These are phyloP conservation scores for Sinelater perroti DNA, from an alignment of 2,888 invertebrate genomes.

Conservation along the genomic window DNA sequence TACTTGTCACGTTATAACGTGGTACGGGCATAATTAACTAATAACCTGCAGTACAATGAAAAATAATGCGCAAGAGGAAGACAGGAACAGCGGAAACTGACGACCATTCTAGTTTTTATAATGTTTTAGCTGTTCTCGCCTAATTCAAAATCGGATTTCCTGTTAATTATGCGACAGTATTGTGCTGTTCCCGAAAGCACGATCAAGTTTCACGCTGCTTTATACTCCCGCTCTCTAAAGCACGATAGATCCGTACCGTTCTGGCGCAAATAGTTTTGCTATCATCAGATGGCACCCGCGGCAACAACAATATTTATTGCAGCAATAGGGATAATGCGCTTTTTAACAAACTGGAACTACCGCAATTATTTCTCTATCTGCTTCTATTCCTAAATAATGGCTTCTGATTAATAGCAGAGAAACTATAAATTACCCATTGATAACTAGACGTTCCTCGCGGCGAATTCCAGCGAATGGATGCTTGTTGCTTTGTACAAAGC, in stretches of 20 bases:
- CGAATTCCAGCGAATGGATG: background rate
- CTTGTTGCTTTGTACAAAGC: background rate
- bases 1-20: no score
- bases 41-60: no score
- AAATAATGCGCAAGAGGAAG: background rate
- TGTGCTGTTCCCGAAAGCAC: no score
- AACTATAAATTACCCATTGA: slow-evolving; percentile 1
- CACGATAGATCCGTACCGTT: no score
- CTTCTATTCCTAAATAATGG: slow-evolving; percentile 1
- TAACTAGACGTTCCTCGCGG: background rate
- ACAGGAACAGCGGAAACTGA: background rate
- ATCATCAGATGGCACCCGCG: no score
- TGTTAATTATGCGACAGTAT: background rate
- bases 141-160: slow-evolving; percentile 1
- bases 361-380: background rate
- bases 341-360: no score
- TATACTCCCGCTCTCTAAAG: no score
- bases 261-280: no score
- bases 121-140: background rate
- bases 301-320: no score
- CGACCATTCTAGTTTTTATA: background rate
- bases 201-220: no score
- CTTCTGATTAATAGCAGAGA: slow-evolving; percentile 2
- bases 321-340: no score
- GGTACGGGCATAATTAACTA: no score